Evolutionary conservation across 2,888 invertebrate species (phyloP).

Genomic region (Bedellia somnulentella): DNA sequence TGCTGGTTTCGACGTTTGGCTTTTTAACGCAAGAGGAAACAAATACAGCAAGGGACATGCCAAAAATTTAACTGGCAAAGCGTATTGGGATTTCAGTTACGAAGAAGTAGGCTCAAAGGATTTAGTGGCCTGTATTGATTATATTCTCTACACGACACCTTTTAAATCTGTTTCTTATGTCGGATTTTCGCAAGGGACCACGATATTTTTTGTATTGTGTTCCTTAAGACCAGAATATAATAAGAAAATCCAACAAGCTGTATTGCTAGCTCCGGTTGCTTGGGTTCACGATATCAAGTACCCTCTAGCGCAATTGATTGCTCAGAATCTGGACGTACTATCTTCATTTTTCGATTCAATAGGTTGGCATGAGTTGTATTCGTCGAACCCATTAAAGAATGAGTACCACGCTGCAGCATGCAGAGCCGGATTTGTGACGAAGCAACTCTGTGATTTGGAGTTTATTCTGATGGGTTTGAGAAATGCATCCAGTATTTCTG

Average conservation of each 20-base stretch:
- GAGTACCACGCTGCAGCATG: conserved; percentile 27
- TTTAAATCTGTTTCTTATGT: conserved; percentile 28
- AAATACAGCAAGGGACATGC: conserved; percentile 34
- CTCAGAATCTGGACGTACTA: conserved; percentile 18
- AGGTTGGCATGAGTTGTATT: conserved; percentile 29
- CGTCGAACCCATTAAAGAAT: conserved; percentile 20
- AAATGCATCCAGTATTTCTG: conserved; percentile 23
- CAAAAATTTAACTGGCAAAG: conserved; percentile 18
- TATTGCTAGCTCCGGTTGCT: conserved; percentile 39
- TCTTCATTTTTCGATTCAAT: conserved; percentile 17
- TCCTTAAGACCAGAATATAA: conserved; percentile 35
- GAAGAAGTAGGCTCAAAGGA: conserved; percentile 45
- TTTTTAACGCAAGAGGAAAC: conserved; percentile 40
- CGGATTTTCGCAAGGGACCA: conserved; percentile 46
- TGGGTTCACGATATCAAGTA: conserved; percentile 24
- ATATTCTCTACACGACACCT: conserved; percentile 23
- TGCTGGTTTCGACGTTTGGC: conserved; percentile 38
- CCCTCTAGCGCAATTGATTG: conserved; percentile 25
- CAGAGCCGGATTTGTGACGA: conserved; percentile 17
- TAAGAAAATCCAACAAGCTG: conserved; percentile 31
- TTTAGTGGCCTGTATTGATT: conserved; percentile 35
- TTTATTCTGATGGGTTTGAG: conserved; percentile 27
- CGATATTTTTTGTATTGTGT: conserved; percentile 36
- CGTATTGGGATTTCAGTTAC: conserved; percentile 40
- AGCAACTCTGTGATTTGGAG: conserved; percentile 29